Evolutionary conservation across 2,113 vertebrate genomes (phyloP).

Genomic region (Toxostoma redivivum): DNA sequence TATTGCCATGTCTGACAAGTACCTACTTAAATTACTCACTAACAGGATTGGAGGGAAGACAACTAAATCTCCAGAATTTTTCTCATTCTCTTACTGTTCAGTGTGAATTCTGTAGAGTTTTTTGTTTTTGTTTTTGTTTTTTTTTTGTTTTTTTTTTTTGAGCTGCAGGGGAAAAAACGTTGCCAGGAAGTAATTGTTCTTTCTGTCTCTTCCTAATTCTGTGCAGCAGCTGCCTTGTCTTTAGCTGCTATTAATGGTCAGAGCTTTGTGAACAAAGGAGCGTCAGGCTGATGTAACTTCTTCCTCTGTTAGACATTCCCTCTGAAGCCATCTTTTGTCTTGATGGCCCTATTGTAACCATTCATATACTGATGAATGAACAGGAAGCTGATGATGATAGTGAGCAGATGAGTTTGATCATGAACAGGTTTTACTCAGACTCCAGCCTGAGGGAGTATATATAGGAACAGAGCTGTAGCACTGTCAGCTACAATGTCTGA

Average conservation of each 20-base stretch:
- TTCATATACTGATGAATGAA: conserved; percentile 50
- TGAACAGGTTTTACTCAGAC: conserved; percentile 29
- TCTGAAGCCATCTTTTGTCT: conserved; percentile 64
- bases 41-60: neutral
- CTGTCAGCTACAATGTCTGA: neutral
- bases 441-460: neutral
- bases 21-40: neutral
- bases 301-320: conserved; percentile 34
- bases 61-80: neutral
- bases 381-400: conserved; percentile 59
- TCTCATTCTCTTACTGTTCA: neutral
- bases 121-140: too few species aligned
- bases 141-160: neutral
- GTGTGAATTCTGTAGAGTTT: neutral
- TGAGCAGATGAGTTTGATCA: conserved; percentile 60
- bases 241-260: conserved; percentile 55
- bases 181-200: conserved; percentile 59
- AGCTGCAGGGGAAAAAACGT: neutral
- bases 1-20: neutral
- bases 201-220: conserved; percentile 56
- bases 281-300: conserved; percentile 41
- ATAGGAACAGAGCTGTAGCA: neutral
- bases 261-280: conserved; percentile 46
- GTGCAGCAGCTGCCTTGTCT: conserved; percentile 55
- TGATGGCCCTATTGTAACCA: conserved; percentile 36